phyloP scores from a whole-genome alignment of 2,888 invertebrate species.

The Timema cristinae region DNA sequence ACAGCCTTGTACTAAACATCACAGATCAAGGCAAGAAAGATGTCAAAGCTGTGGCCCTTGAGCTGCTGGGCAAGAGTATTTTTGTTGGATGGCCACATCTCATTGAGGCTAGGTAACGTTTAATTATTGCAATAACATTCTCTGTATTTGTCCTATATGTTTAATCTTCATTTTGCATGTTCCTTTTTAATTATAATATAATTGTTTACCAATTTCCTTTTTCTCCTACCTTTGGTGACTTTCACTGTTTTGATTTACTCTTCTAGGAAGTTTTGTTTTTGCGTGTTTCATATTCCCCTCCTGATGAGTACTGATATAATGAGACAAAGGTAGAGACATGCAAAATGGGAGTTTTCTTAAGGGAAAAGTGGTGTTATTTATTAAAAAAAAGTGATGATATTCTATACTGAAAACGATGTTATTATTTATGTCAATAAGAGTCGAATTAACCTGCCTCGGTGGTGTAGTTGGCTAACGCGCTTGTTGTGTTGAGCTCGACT shows the following conservation, averaged over 20 bases:
- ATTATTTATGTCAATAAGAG: too few species aligned
- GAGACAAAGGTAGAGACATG: too few species aligned
- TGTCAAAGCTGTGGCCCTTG: constrained; percentile 53
- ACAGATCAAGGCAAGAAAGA: constrained; percentile 38
- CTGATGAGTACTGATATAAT: too few species aligned
- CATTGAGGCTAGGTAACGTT: constrained; percentile 62
- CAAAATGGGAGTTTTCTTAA: too few species aligned
- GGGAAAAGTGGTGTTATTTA: too few species aligned
- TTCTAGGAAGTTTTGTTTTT: background rate
- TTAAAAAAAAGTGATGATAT: too few species aligned
- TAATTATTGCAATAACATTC: too few species aligned
- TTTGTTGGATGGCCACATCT: constrained; percentile 93
- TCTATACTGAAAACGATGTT: too few species aligned
- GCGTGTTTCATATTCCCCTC: too few species aligned
- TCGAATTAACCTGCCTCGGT: too few species aligned
- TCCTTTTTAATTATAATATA: background rate
- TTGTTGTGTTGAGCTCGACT: too few species aligned
- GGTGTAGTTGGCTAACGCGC: too few species aligned
- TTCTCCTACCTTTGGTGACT: background rate
- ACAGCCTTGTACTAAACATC: constrained; percentile 77
- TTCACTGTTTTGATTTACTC: background rate
- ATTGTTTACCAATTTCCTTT: background rate
- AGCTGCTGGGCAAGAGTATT: constrained; percentile 67
- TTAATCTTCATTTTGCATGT: background rate
- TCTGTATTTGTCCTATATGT: background rate